A percentile compares a stretch with the other conserved stretches of the same genome.
phyloP scores from a whole-genome alignment of 2,888 invertebrate species.

The Branchipolynoe longqiensis region DNA sequence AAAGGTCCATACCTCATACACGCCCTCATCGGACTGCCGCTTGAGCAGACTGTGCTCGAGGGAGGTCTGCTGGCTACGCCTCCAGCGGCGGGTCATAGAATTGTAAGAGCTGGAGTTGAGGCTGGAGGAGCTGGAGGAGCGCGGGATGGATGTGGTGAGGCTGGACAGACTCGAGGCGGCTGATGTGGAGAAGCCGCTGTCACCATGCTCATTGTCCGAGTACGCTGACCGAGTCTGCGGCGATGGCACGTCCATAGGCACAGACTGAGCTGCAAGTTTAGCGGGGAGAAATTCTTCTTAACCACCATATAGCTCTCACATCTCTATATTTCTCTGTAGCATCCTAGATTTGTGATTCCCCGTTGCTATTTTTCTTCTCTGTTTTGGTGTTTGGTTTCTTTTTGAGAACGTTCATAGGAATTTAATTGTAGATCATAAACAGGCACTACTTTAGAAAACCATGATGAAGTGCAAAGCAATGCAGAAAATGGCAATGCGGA shows the following conservation, averaged over 20 bases:
- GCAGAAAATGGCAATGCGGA: too few species aligned
- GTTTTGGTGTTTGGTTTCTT: too few species aligned
- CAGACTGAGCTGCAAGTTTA: slow-evolving; percentile 77
- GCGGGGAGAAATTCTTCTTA: too few species aligned
- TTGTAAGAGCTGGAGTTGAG: slow-evolving; percentile 83
- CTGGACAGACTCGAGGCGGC: slow-evolving; percentile 78
- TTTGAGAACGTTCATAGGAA: too few species aligned
- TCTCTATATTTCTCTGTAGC: too few species aligned
- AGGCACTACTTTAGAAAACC: too few species aligned
- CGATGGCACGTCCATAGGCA: slow-evolving; percentile 81
- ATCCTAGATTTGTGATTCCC: too few species aligned
- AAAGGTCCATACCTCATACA: slow-evolving; percentile 18
- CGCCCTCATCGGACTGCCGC: slow-evolving; percentile 65
- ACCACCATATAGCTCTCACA: too few species aligned
- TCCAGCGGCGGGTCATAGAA: slow-evolving; percentile 84
- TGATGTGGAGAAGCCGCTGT: slow-evolving; percentile 72
- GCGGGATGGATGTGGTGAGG: slow-evolving; percentile 75
- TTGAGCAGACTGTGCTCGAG: slow-evolving; percentile 82
- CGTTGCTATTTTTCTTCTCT: too few species aligned
- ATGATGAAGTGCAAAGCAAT: too few species aligned
- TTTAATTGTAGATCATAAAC: too few species aligned
- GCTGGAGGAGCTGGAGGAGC: slow-evolving; percentile 76
- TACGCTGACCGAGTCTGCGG: slow-evolving; percentile 56
- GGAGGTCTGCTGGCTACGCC: slow-evolving; percentile 84
- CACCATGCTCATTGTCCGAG: slow-evolving; percentile 65